These are phyloP conservation scores for Leptopilina myrica DNA, from an alignment of 2,888 invertebrate genomes.

Conservation along the genomic window DNA sequence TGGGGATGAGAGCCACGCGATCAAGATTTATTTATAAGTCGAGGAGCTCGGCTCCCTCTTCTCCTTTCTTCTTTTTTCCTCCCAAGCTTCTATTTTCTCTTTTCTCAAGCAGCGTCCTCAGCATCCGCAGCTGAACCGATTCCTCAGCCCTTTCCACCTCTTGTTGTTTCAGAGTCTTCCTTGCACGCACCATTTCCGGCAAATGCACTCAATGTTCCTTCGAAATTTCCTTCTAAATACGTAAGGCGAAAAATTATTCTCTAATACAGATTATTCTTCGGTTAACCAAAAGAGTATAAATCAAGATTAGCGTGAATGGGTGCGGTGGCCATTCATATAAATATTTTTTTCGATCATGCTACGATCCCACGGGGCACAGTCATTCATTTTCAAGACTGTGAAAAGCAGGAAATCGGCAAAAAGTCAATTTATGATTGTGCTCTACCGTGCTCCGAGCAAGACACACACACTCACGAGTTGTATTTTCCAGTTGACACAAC, in stretches of 20 bases:
- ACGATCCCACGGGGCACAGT: slow-evolving; percentile 41
- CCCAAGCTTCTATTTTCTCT: slow-evolving; percentile 42
- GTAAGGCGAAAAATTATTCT: no score
- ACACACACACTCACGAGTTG: slow-evolving; percentile 20
- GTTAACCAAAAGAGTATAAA: slow-evolving; percentile 28
- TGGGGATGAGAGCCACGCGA: slow-evolving; percentile 76
- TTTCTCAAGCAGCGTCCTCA: slow-evolving; percentile 36
- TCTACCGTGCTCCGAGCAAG: slow-evolving; percentile 14
- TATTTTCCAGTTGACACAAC: slow-evolving; percentile 8
- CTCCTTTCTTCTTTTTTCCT: slow-evolving; percentile 47
- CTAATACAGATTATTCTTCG: not conserved
- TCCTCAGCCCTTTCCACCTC: slow-evolving; percentile 53
- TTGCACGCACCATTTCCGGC: slow-evolving; percentile 37
- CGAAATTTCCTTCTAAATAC: no score
- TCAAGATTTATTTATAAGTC: slow-evolving; percentile 77
- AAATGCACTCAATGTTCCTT: slow-evolving; percentile 1
- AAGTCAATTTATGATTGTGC: slow-evolving; percentile 53
- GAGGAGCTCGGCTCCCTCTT: slow-evolving; percentile 60
- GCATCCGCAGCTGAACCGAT: slow-evolving; percentile 45
- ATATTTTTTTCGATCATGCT: slow-evolving; percentile 26
- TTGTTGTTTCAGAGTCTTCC: slow-evolving; percentile 41
- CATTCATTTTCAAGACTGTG: slow-evolving; percentile 51
- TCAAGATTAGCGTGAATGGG: slow-evolving; percentile 40
- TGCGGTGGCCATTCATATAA: slow-evolving; percentile 34
- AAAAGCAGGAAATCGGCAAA: slow-evolving; percentile 54